Conservation (phyloP, 2,797 vertebrate genomes). For the Oophaga sylvatica region DNA sequence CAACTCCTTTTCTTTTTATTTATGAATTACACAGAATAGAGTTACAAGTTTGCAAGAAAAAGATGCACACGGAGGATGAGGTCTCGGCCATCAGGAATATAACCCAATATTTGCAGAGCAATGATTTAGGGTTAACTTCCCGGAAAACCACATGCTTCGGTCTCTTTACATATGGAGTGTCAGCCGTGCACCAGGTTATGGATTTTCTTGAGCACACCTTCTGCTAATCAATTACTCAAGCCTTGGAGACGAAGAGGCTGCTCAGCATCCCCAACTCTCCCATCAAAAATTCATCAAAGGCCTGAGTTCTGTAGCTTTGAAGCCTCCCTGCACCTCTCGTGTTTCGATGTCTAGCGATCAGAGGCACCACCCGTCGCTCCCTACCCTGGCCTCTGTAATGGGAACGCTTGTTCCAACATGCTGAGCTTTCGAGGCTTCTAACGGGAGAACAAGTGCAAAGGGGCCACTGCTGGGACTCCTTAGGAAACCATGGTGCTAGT, state of each 20-base stretch:
- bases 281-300: constrained; percentile 85
- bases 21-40: not conserved
- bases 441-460: constrained; percentile 53
- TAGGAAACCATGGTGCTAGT: constrained; percentile 31
- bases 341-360: constrained; percentile 59
- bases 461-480: constrained; percentile 30
- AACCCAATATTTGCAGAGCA: not conserved
- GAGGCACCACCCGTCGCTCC: constrained; percentile 45
- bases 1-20: not conserved
- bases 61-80: not conserved
- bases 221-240: constrained; percentile 83
- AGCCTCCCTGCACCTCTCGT: constrained; percentile 57
- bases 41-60: not conserved
- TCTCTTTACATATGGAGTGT: constrained; percentile 17
- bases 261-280: constrained; percentile 80
- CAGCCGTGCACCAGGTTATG: constrained; percentile 36
- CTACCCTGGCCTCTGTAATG: constrained; percentile 56
- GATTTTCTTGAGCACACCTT: constrained; percentile 70
- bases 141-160: not conserved
- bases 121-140: constrained; percentile 39
- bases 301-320: constrained; percentile 67
- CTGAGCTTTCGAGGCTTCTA: constrained; percentile 53
- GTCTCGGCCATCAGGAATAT: not conserved
- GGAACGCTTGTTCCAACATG: constrained; percentile 56
- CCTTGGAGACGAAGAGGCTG: constrained; percentile 76